Evolutionary conservation across 1,140 invertebrate species (phyloP).

Genomic region (Hyphantria cunea): DNA sequence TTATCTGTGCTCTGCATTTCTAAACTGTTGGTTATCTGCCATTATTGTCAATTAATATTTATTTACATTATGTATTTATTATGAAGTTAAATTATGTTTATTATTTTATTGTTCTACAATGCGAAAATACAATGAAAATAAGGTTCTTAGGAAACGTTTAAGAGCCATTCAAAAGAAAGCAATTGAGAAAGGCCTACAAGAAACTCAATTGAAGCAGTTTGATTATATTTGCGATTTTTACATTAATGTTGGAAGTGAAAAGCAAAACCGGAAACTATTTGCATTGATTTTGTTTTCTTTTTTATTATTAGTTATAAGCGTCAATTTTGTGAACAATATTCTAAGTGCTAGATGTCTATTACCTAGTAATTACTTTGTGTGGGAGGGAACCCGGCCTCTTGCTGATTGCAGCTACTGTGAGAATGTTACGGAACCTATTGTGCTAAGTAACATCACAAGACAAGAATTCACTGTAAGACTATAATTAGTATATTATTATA

Average conservation of each 20-base stretch:
- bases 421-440: constrained; percentile 83
- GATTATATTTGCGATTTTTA: constrained; percentile 51
- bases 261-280: constrained; percentile 39
- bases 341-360: constrained; percentile 87
- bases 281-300: constrained; percentile 40
- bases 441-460: constrained; percentile 85
- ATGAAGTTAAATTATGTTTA: too few species aligned
- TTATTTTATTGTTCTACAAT: not conserved
- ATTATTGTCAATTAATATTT: not conserved
- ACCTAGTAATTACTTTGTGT: constrained; percentile 91
- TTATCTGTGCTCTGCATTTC: not conserved
- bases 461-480: constrained; percentile 84
- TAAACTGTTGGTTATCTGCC: not conserved
- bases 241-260: constrained; percentile 37
- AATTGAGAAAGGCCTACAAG: constrained; percentile 51
- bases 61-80: not conserved
- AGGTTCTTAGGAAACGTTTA: constrained; percentile 43
- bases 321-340: constrained; percentile 52
- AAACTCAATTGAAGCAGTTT: constrained; percentile 44
- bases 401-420: constrained; percentile 90
- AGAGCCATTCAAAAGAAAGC: constrained; percentile 52
- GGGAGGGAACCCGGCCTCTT: constrained; percentile 92
- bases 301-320: constrained; percentile 47
- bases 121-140: constrained; percentile 36
- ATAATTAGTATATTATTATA: constrained; percentile 10